Conservation (phyloP, 1,140 invertebrate genomes). For the Drosophila subpulchrella region DNA sequence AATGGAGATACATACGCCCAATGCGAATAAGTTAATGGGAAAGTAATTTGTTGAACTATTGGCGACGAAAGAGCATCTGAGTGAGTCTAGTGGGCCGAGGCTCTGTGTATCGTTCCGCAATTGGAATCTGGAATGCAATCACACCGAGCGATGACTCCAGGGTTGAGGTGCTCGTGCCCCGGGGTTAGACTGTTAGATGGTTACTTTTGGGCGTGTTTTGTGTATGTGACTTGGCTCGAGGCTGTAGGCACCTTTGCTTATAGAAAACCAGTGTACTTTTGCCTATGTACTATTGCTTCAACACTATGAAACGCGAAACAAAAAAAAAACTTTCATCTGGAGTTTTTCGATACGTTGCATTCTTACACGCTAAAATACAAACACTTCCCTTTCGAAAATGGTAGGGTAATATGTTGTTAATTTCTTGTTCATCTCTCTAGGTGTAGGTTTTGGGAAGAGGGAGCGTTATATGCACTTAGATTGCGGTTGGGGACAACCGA, state of each 20-base stretch:
- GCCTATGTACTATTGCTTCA: slow-evolving; percentile 39
- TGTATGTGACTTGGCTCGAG: slow-evolving; percentile 51
- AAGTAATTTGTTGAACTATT: slow-evolving; percentile 40
- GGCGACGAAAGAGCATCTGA: slow-evolving; percentile 18
- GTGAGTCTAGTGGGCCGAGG: slow-evolving; percentile 21
- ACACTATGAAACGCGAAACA: slow-evolving; percentile 25
- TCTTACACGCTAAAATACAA: slow-evolving; percentile 47
- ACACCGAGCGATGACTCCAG: slow-evolving; percentile 28
- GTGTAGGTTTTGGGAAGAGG: slow-evolving; percentile 32
- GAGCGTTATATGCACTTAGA: slow-evolving; percentile 75
- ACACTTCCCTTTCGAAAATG: slow-evolving; percentile 22
- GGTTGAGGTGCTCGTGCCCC: not conserved
- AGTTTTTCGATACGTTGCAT: slow-evolving; percentile 26
- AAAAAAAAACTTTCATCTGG: slow-evolving; percentile 23
- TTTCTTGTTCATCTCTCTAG: slow-evolving; percentile 48
- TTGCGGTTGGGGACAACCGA: slow-evolving; percentile 63
- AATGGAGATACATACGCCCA: slow-evolving; percentile 15
- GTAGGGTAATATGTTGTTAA: slow-evolving; percentile 19
- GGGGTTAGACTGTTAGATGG: slow-evolving; percentile 16
- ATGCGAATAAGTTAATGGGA: slow-evolving; percentile 23
- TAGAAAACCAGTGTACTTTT: slow-evolving; percentile 57
- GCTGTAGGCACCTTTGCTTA: slow-evolving; percentile 48
- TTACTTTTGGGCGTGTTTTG: slow-evolving; percentile 32
- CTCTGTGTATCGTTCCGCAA: slow-evolving; percentile 22
- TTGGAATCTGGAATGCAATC: slow-evolving; percentile 57